phyloP scores from a whole-genome alignment of 2,113 vertebrate genomes.

The Psilopsiagon aymara region DNA sequence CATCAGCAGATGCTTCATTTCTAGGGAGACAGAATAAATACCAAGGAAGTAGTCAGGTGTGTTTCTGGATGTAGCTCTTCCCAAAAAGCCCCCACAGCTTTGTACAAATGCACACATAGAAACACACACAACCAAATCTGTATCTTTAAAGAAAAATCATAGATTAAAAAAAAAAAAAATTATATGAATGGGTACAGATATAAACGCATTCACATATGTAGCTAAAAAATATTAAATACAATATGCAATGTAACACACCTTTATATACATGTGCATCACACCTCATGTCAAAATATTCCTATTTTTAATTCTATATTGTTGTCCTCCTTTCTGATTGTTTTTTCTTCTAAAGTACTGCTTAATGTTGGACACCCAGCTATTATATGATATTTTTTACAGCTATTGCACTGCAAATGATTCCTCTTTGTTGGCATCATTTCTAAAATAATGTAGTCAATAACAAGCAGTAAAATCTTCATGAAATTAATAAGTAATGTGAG shows the following conservation, averaged over 20 bases:
- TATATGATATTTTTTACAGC: background rate
- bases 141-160: background rate
- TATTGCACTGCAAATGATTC: background rate
- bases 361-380: background rate
- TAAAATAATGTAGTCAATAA: conserved; percentile 8
- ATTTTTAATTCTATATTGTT: background rate
- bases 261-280: accelerated
- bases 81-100: accelerated
- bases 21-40: background rate
- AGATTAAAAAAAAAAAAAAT: background rate
- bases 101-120: background rate
- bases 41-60: background rate
- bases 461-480: background rate
- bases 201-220: background rate
- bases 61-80: background rate
- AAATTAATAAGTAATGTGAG: background rate
- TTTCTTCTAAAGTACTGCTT: background rate
- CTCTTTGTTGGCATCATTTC: background rate
- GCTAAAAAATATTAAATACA: background rate
- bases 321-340: background rate
- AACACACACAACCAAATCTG: background rate
- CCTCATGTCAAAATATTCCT: background rate
- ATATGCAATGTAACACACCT: background rate
- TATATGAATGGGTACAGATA: background rate
- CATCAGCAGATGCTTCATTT: background rate